A percentile compares a stretch with the other conserved stretches of the same genome.
phyloP scores from a whole-genome alignment of 2,113 vertebrate species.

The Onychorhynchus coronatus region DNA sequence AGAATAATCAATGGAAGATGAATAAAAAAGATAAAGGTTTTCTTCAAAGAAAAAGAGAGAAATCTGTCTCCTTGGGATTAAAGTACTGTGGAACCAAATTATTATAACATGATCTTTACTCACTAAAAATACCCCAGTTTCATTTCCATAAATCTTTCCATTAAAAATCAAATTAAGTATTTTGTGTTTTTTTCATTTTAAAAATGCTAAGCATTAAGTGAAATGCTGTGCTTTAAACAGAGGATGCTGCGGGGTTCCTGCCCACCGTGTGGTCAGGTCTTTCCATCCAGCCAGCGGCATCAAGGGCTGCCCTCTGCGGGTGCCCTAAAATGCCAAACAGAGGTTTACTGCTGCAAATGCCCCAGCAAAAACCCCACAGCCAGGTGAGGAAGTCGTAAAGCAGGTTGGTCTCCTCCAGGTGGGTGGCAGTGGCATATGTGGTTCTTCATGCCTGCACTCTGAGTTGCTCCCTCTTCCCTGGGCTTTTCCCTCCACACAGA shows the following conservation, averaged over 20 bases:
- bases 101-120: slow-evolving; percentile 40
- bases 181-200: neutral
- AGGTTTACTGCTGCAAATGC: neutral
- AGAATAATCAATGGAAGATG: slow-evolving; percentile 69
- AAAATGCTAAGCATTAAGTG: neutral
- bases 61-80: slow-evolving; percentile 54
- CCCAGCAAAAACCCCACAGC: neutral
- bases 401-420: neutral
- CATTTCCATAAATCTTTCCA: slow-evolving; percentile 39
- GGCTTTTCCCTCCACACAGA: neutral
- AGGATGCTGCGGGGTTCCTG: neutral
- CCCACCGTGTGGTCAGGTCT: neutral
- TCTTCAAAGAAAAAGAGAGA: slow-evolving; percentile 42
- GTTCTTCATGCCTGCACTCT: neutral
- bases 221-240: neutral
- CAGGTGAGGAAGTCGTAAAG: neutral
- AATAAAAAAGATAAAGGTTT: slow-evolving; percentile 62
- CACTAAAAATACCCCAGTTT: slow-evolving; percentile 35
- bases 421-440: neutral
- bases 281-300: fast-evolving
- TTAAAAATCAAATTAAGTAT: slow-evolving; percentile 35
- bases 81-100: slow-evolving; percentile 22
- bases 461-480: neutral
- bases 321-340: neutral
- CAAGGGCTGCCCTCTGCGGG: neutral